phyloP scores from a whole-genome alignment of 2,113 vertebrate genomes.

The Myiopsitta monachus region DNA sequence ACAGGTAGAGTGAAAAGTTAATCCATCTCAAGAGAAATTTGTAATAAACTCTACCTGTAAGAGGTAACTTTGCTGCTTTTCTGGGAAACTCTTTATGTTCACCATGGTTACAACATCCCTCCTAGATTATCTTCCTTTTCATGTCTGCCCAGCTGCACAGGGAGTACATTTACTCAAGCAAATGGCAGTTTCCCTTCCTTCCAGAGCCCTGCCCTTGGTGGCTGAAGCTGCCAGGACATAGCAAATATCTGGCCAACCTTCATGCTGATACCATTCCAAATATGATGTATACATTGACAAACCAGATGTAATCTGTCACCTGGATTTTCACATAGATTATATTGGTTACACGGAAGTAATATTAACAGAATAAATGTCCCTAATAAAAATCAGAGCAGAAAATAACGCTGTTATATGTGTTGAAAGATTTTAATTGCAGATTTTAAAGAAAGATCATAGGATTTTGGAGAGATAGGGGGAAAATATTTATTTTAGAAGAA shows the following conservation, averaged over 20 bases:
- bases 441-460: background rate
- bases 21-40: background rate
- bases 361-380: background rate
- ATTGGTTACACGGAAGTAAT: background rate
- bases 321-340: background rate
- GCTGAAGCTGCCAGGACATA: background rate
- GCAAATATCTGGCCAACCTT: background rate
- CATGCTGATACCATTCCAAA: background rate
- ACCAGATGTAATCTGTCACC: background rate
- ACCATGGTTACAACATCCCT: background rate
- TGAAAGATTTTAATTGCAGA: background rate
- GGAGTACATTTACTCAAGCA: background rate
- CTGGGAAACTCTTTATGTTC: background rate
- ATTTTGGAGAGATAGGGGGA: fast-evolving
- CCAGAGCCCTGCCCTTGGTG: background rate
- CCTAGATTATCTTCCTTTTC: background rate
- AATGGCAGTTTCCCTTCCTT: background rate
- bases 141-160: background rate
- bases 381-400: background rate
- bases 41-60: background rate
- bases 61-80: background rate
- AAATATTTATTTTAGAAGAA: background rate
- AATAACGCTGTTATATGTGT: background rate
- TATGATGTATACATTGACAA: background rate
- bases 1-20: background rate